These are phyloP conservation scores for Dysmachus trigonus DNA, from an alignment of 2,888 invertebrate species.

Conservation along the genomic window DNA sequence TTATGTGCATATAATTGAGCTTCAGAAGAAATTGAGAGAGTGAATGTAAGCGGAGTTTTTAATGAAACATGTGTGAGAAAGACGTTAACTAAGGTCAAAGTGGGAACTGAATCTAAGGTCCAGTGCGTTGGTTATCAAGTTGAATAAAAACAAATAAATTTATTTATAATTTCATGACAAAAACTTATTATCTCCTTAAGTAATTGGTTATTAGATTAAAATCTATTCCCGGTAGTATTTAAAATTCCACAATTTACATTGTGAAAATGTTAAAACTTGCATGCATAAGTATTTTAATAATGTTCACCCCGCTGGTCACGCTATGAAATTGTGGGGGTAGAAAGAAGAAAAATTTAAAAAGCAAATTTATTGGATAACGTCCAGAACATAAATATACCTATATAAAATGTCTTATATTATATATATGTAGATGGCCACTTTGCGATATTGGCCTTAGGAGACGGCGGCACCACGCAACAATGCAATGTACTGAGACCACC, in stretches of 20 bases:
- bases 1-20: too few relatives aligned
- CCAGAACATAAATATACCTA: not conserved
- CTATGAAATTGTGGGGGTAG: not conserved
- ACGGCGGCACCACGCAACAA: conserved; percentile 1
- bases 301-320: not conserved
- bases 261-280: not conserved
- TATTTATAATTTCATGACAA: not conserved
- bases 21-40: too few relatives aligned
- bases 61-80: too few relatives aligned
- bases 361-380: not conserved
- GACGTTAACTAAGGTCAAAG: too few relatives aligned
- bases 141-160: not conserved
- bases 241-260: not conserved
- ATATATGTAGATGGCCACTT: not conserved
- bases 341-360: not conserved
- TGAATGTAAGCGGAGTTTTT: too few relatives aligned
- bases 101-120: too few relatives aligned
- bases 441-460: not conserved
- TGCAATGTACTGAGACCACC: not conserved
- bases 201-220: not conserved
- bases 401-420: not conserved
- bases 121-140: not conserved
- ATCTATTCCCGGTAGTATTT: not conserved
- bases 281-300: not conserved
- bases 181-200: not conserved